Evolutionary conservation across 2,888 invertebrate species (phyloP).

Genomic region (Idaea aversata): DNA sequence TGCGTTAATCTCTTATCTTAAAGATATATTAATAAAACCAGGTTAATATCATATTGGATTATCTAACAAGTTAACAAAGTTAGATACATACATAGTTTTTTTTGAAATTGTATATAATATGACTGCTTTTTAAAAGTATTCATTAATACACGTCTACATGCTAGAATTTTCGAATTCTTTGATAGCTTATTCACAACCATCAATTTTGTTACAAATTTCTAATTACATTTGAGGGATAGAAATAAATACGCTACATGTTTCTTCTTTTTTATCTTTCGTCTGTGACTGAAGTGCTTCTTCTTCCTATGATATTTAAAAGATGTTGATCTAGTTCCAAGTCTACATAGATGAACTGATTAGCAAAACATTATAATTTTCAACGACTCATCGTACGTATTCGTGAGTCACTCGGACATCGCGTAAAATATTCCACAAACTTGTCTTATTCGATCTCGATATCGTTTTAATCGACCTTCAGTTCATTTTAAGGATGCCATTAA

Average conservation of each 20-base stretch:
- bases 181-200: not conserved
- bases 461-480: not conserved
- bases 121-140: not conserved
- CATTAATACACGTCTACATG: not conserved
- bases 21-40: conserved; percentile 42
- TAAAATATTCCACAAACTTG: not conserved
- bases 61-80: conserved; percentile 30
- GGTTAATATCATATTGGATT: conserved; percentile 47
- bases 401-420: not conserved
- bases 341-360: not conserved
- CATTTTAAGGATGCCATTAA: not conserved
- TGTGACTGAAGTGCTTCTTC: no score
- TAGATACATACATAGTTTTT: not conserved
- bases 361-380: not conserved
- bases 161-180: not conserved
- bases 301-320: not conserved
- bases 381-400: not conserved
- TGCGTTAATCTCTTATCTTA: conserved; percentile 65
- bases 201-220: not conserved
- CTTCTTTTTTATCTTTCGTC: no score
- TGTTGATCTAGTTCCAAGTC: not conserved
- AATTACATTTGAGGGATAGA: not conserved
- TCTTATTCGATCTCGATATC: not conserved
- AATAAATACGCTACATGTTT: no score
- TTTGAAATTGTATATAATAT: not conserved